Percentiles rank a stretch among this genome's conserved stretches.
phyloP scores from a whole-genome alignment of 2,888 invertebrate species.

The Pharmacophagus antenor region DNA sequence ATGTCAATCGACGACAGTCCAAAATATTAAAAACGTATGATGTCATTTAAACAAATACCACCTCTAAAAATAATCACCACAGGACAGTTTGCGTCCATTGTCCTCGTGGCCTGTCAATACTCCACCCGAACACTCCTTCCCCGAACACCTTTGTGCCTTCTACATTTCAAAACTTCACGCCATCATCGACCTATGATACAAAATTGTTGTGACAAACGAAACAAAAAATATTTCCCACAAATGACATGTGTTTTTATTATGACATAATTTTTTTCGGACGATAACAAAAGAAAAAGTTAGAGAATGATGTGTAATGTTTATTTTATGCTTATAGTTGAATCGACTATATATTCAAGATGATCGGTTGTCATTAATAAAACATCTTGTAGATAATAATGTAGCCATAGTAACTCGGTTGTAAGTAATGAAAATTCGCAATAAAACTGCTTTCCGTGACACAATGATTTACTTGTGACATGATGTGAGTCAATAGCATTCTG shows the following conservation, averaged over 20 bases:
- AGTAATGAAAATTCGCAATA: no score
- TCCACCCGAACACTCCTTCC: conserved; percentile 58
- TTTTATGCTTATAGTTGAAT: no score
- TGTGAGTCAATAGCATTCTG: no score
- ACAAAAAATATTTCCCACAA: conserved; percentile 19
- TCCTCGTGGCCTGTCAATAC: conserved; percentile 69
- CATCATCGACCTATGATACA: conserved; percentile 36
- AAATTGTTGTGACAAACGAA: conserved; percentile 29
- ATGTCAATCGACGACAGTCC: neutral
- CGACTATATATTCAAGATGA: no score
- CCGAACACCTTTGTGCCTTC: conserved; percentile 64
- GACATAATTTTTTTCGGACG: no score
- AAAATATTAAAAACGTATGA: conserved; percentile 33
- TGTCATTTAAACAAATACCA: conserved; percentile 69
- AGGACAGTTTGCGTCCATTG: conserved; percentile 69
- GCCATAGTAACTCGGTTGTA: no score
- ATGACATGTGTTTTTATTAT: neutral
- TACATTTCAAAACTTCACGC: conserved; percentile 70
- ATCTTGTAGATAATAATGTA: no score
- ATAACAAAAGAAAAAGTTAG: no score
- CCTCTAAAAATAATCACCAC: conserved; percentile 67
- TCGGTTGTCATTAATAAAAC: no score
- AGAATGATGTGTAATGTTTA: no score
- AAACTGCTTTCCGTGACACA: no score
- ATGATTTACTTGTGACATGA: no score